Base-by-base conservation (phyloP, 2,113 vertebrate species). In the Colaptes auratus region DNA sequence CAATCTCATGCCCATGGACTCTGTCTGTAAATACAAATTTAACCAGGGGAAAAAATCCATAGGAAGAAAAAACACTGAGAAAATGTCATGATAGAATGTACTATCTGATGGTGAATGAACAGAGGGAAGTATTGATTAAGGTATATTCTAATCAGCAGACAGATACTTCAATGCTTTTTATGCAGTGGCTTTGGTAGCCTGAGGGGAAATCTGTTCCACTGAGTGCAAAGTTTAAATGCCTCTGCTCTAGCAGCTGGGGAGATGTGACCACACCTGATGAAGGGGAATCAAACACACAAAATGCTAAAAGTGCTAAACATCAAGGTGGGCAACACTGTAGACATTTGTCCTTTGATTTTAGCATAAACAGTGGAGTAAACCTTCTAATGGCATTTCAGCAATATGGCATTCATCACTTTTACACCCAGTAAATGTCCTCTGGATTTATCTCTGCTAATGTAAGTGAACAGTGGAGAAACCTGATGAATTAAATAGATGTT, bases 121-220 rank as follows among this genome's bases (percentile, higher is more conserved):
- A 94, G 83, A 95, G 81, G 87, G 65, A 23, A 89, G n/a, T 96
- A 97, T 97, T 96, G 97, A 98, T 97, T 95, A 96, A 95, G 56
- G 77, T 67, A 67, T 96, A 96, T 97, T 92, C 90, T 88, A 96
- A 97, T 97, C 96, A 96, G 96, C 96, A 93, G 55, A 23, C 85
- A 87, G 86, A 90, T 74, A 75, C 24, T 96, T 96, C 96, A 90
- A 44, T 67, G 56, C 21, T 97, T 96, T 95, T 86, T 60, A 88
- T 61, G 59, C 74, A 94, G 75, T 75, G 69, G 55, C 84, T 97
- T 95, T 91, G 69, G 89, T 7, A 64, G 74, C 35, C 90, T 96
- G 96, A 76, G 85, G 50, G 60, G 72, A 96, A 90, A 42, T 30
- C 27, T 56, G 67, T 61, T 91, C 69, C 73, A 73, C 90, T 88